These are phyloP conservation scores for Astropecten irregularis DNA, from an alignment of 53 echinoderm and acorn worm genomes.

Conservation along the genomic window DNA sequence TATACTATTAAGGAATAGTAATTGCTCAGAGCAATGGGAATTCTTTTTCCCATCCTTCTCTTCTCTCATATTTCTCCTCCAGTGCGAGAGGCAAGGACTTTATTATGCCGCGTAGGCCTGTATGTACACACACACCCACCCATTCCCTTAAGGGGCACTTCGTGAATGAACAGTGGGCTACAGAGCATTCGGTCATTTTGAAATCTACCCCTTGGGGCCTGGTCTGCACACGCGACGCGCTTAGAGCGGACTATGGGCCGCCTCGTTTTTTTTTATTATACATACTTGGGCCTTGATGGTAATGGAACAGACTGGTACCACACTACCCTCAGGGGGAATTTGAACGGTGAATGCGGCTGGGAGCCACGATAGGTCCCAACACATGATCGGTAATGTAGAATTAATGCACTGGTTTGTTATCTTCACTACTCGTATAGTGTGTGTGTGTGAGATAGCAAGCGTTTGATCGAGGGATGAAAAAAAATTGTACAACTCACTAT, in stretches of 20 bases:
- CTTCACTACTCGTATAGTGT: conserved; percentile 4
- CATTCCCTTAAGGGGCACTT: conserved; percentile 4
- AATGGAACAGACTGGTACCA: background rate
- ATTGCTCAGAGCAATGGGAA: background rate
- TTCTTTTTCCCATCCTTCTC: background rate
- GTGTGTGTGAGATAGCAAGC: conserved; percentile 18
- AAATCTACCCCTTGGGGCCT: background rate
- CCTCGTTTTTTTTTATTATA: too few species aligned
- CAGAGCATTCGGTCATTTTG: conserved; percentile 20
- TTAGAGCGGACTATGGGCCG: background rate
- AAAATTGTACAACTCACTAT: background rate
- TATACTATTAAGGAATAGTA: background rate
- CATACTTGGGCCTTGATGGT: too few species aligned
- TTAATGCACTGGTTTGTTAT: conserved; percentile 40
- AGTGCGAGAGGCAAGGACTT: too few species aligned
- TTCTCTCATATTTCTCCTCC: background rate
- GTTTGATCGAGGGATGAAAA: too few species aligned
- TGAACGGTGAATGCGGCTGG: conserved; percentile 2
- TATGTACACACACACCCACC: conserved; percentile 26
- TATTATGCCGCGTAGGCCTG: conserved; percentile 29
- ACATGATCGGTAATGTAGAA: conserved; percentile 46
- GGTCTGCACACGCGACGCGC: background rate
- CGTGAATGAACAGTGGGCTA: conserved; percentile 16
- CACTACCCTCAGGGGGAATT: background rate
- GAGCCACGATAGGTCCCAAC: conserved; percentile 3